Base-by-base conservation (phyloP, 2,888 invertebrate species). In the Tetramorium bicarinatum region DNA sequence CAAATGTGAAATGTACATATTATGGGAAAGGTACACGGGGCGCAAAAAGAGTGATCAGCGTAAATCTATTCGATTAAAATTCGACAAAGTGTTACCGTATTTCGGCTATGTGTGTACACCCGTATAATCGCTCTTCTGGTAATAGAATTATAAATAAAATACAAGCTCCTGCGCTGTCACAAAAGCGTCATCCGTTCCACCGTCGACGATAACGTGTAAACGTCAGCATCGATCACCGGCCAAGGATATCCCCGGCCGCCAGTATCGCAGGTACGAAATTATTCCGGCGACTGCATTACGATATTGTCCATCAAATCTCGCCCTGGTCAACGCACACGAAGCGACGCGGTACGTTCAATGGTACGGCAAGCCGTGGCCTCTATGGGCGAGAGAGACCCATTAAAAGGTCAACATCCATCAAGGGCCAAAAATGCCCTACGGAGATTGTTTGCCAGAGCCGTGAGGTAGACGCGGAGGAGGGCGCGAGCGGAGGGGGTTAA, bases 361-460 rank as follows among this genome's bases (percentile, higher is more conserved):
- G 41, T 9, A 18, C 41, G 11, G 38, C 62, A 15, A 74, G 61
- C 64, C 64, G 72, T n/a, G 52, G 54, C 29, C 41, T 41, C 25
- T 56, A 15, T 34, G 47, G 3, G 41, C n/a, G 52, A 9, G 52
- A 66, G 38, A 67, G 59, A 52, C 44, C 64, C 67, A 61, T 74
- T 81, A 74, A 66, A 44, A 69, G 76, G 74, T 59, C 38, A n/a
- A 69, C 83, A 72, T 85, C 67, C 79, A 82, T 87, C 85, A 74
- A 83, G 79, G 71, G 47, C 80, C 85, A 81, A 47, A 81, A 72
- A 49, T 82, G 67, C 49, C 75, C 52, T 81, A 76, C 85, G 72
- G 87, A 83, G 88, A 88, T 91, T 88, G 89, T 91, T 91, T 87
- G 87, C 87, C 71, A 84, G 72, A 77, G 83, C 56, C 81, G 83